Percentiles rank a stretch among this genome's conserved stretches.
phyloP scores from a whole-genome alignment of 2,797 vertebrate species.

The Sebastes baramenuke region DNA sequence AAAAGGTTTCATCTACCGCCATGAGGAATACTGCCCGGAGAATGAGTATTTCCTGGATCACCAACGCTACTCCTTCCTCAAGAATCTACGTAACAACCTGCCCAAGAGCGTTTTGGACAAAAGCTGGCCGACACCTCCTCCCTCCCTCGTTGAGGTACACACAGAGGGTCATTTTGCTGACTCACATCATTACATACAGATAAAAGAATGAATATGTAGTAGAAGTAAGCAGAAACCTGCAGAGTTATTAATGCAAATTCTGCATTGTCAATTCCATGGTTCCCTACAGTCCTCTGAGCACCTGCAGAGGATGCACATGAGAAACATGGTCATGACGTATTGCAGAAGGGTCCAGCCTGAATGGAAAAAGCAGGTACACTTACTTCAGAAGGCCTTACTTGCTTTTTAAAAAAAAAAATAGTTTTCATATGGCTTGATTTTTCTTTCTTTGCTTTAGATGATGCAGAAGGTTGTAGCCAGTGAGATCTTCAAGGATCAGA shows the following conservation, averaged over 20 bases:
- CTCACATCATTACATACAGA: neutral
- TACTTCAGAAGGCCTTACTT: neutral
- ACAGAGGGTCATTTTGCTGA: neutral
- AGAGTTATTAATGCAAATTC: neutral
- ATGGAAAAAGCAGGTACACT: constrained; percentile 94
- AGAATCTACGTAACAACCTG: constrained; percentile 88
- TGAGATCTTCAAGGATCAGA: constrained; percentile 95
- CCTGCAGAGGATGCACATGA: constrained; percentile 87
- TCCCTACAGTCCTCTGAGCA: constrained; percentile 88
- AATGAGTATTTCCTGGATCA: constrained; percentile 96
- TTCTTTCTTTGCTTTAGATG: constrained; percentile 78
- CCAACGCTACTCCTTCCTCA: constrained; percentile 91
- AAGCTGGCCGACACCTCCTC: constrained; percentile 90
- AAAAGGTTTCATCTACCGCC: constrained; percentile 94
- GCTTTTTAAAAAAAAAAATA: neutral
- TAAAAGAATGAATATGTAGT: neutral
- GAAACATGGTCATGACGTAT: constrained; percentile 94
- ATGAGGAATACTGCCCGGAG: constrained; percentile 88
- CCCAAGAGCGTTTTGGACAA: constrained; percentile 92
- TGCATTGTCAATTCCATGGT: neutral
- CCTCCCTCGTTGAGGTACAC: constrained; percentile 87
- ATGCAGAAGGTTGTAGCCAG: constrained; percentile 96
- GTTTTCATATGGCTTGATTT: neutral
- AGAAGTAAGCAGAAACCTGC: neutral
- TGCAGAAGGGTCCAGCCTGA: constrained; percentile 94